Conservation (phyloP, 2,797 vertebrate species). For the Mionectes olivaceus region DNA sequence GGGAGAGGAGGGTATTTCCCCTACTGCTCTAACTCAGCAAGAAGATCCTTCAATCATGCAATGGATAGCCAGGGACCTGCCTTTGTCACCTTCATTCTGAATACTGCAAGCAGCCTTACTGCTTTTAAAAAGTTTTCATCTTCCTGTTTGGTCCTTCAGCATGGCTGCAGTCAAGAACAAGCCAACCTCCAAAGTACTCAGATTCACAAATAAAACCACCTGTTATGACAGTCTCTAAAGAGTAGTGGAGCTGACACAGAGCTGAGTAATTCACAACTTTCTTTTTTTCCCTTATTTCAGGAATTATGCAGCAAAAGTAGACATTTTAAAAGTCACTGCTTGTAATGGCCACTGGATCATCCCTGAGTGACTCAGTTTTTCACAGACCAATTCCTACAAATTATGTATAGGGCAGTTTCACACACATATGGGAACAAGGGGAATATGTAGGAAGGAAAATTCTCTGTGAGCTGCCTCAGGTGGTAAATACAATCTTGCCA, state of each 20-base stretch:
- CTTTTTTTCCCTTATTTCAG: background rate
- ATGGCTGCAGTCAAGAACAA: background rate
- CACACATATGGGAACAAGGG: background rate
- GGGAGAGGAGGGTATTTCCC: background rate
- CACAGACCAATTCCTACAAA: background rate
- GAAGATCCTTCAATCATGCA: background rate
- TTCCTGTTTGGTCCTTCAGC: background rate
- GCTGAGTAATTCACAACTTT: background rate
- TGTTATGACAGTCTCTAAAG: background rate
- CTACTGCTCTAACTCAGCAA: background rate
- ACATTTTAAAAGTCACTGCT: background rate
- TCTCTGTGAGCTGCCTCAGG: fast-evolving
- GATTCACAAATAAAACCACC: background rate
- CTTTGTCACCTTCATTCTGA: background rate
- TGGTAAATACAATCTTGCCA: background rate
- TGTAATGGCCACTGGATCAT: background rate
- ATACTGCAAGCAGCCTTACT: background rate
- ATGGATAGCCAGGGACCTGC: fast-evolving
- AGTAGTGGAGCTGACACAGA: background rate
- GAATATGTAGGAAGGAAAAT: background rate
- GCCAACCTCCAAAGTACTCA: background rate
- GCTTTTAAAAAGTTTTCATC: background rate
- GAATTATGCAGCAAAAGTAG: background rate
- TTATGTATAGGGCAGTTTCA: background rate
- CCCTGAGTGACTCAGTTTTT: background rate